Base-by-base conservation (phyloP, 2,888 invertebrate genomes). In the Apoda limacodes region DNA sequence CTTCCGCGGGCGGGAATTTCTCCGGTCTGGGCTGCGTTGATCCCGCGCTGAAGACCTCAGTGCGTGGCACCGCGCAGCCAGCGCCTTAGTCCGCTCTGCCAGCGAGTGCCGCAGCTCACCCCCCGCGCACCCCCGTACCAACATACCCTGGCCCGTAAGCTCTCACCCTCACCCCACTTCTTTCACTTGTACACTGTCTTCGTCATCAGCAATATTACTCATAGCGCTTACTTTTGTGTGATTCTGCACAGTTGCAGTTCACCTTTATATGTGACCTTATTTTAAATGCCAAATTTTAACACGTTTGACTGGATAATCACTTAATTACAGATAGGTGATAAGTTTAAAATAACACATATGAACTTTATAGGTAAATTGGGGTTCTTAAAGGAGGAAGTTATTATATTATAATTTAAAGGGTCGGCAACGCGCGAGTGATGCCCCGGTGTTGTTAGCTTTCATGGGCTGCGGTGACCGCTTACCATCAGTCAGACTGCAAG, bases 51-150 rank as follows among this genome's bases (percentile, higher is more conserved):
- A 74, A 33, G 76, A 74, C 32, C 74, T 67, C 58, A 78, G 58
- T 42, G 76, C 74, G 46, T 80, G 72, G 49, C 75, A 78, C 31
- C 69, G 65, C 37, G 78, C 78, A 34, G 81, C 82, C 62, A 81
- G 61, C 43, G 78, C 76, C 52, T 81, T 80, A 20, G 80, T 81
- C 36, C 78, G 70, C 61, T 81, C 81, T 20, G 80, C 76, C 55
- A 81, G 50, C 43, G 80, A 76, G 50, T 74, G 76, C 38, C 80
- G 67, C 52, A 81, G 58, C 49, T 80, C 81, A 22, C 69, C 69
- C 42, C 75, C 75, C 40, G 68, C 64, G 43, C 78, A 76, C 35
- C 75, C 75, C 46, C 78, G 65, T 60, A 78, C 72, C 52, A 80
- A 48, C 78, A 78, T 78, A 34, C 30, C n/a, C n/a, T n/a, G n/a